A percentile compares a stretch with the other conserved stretches of the same genome.
phyloP scores from a whole-genome alignment of 2,113 vertebrate genomes.

The Phrynosoma blainvillii region DNA sequence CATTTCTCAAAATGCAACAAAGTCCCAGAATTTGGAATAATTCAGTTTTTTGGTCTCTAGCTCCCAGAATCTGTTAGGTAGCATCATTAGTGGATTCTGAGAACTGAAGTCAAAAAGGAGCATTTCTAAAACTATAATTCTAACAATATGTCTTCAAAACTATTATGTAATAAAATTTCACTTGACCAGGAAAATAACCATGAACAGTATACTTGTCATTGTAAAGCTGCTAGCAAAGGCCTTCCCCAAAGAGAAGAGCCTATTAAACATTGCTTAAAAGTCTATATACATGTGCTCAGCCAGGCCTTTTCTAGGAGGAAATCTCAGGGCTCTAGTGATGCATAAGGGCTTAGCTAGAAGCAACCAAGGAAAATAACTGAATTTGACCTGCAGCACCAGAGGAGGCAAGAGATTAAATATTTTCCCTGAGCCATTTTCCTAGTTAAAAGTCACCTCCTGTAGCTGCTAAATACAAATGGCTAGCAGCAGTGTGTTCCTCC shows the following conservation, averaged over 20 bases:
- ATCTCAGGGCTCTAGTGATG: neutral
- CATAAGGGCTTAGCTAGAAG: neutral
- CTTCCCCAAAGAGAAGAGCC: neutral
- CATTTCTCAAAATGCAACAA: neutral
- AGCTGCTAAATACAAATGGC: neutral
- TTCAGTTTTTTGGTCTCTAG: too few species aligned
- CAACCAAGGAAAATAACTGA: neutral
- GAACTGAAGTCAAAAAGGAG: too few species aligned
- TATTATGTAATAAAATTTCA: too few species aligned
- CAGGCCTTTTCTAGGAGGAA: neutral
- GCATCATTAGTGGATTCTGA: too few species aligned
- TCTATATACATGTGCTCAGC: neutral
- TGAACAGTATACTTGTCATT: neutral
- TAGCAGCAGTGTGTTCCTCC: neutral
- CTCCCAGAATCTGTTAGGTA: too few species aligned
- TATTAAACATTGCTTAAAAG: neutral
- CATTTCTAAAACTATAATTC: too few species aligned
- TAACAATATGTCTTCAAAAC: neutral
- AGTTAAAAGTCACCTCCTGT: neutral
- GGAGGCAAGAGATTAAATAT: too few species aligned
- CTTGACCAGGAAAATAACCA: neutral
- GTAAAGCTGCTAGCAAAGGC: neutral
- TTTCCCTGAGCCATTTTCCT: neutral
- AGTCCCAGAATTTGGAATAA: too few species aligned
- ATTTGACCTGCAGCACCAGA: neutral